Evolutionary conservation across 2,888 invertebrate species (phyloP).

Genomic region (Neocrepidodera transversa): DNA sequence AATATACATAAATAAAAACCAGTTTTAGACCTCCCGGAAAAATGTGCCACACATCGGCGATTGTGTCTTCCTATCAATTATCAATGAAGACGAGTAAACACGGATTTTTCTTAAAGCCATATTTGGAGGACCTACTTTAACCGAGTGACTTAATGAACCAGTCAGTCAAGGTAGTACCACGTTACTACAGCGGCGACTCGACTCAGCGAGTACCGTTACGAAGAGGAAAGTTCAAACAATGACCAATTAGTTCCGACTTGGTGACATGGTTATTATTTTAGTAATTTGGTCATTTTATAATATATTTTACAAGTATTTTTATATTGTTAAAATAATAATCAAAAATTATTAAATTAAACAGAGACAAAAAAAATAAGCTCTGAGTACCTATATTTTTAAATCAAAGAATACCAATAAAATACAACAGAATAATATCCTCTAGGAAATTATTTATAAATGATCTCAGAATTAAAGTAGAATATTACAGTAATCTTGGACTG

Average conservation of each 20-base stretch:
- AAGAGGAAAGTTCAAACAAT: slow-evolving; percentile 26
- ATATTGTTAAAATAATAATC: too few relatives aligned
- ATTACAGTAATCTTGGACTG: too few relatives aligned
- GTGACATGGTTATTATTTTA: slow-evolving; percentile 19
- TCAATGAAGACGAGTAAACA: slow-evolving; percentile 27
- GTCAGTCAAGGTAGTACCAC: slow-evolving; percentile 30
- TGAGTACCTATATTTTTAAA: too few relatives aligned
- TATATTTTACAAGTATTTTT: too few relatives aligned
- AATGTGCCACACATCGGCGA: neutral
- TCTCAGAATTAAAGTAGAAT: too few relatives aligned
- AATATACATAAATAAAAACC: slow-evolving; percentile 2
- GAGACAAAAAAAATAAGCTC: too few relatives aligned
- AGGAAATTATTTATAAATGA: too few relatives aligned
- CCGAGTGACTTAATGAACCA: slow-evolving; percentile 36
- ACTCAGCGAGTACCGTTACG: slow-evolving; percentile 28
- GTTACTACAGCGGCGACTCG: slow-evolving; percentile 16
- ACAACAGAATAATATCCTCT: too few relatives aligned
- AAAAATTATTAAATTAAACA: too few relatives aligned
- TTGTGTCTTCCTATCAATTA: slow-evolving; percentile 9
- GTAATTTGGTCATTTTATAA: too few relatives aligned
- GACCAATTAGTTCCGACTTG: slow-evolving; percentile 20
- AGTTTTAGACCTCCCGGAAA: slow-evolving; percentile 8
- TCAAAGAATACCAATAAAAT: too few relatives aligned
- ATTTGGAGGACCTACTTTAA: slow-evolving; percentile 33
- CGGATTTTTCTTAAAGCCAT: slow-evolving; percentile 23